phyloP scores from a whole-genome alignment of 2,888 invertebrate species.

The Amiota minor region DNA sequence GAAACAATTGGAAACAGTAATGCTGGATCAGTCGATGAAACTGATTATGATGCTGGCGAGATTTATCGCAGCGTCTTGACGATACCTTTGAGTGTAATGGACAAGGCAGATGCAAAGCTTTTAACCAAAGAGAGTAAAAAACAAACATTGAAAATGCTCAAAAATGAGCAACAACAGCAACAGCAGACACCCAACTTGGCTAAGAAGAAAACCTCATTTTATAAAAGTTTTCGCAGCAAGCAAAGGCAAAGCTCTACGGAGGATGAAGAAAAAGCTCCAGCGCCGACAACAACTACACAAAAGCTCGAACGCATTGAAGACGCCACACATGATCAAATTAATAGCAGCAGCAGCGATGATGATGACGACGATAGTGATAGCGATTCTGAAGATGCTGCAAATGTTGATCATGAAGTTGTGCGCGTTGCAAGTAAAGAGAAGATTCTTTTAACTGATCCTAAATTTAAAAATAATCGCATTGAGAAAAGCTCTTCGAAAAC shows the following conservation, averaged over 20 bases:
- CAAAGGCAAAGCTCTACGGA: slow-evolving; percentile 35
- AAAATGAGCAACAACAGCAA: slow-evolving; percentile 43
- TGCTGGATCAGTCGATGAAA: background rate
- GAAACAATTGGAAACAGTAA: slow-evolving; percentile 4
- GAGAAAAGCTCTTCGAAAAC: slow-evolving; percentile 70
- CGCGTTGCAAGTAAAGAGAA: slow-evolving; percentile 60
- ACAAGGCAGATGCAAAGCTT: slow-evolving; percentile 22
- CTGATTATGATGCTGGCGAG: background rate
- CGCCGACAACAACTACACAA: background rate
- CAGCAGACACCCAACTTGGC: slow-evolving; percentile 27
- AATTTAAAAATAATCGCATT: slow-evolving; percentile 70
- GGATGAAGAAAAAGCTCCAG: background rate
- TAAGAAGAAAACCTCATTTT: slow-evolving; percentile 36
- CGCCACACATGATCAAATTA: background rate
- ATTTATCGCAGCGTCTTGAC: slow-evolving; percentile 28
- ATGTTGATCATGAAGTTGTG: slow-evolving; percentile 37
- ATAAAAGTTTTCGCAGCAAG: slow-evolving; percentile 45
- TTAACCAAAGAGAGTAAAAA: slow-evolving; percentile 20
- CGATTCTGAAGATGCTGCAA: slow-evolving; percentile 20
- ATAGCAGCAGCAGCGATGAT: slow-evolving; percentile 31
- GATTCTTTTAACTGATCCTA: slow-evolving; percentile 67
- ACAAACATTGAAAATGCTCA: slow-evolving; percentile 40
- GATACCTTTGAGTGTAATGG: slow-evolving; percentile 31
- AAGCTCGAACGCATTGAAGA: slow-evolving; percentile 24
- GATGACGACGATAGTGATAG: slow-evolving; percentile 36